A percentile compares a stretch with the other conserved stretches of the same genome.
phyloP scores from a whole-genome alignment of 2,113 vertebrate species.

The Oenanthe oenanthe region DNA sequence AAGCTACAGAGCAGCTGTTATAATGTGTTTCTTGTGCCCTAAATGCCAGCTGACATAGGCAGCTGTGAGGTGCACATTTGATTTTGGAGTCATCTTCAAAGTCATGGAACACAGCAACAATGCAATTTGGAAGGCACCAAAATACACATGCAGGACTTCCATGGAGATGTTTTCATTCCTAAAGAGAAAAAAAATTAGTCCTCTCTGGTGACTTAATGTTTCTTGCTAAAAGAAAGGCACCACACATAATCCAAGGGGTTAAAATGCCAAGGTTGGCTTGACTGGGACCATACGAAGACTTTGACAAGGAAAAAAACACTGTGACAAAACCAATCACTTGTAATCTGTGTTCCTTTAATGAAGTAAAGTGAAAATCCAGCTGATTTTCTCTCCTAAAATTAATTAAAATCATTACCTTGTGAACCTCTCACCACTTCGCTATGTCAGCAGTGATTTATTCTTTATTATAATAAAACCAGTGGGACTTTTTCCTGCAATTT shows the following conservation, averaged over 20 bases:
- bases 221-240: background rate
- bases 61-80: fast-evolving
- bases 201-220: background rate
- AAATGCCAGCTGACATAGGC: background rate
- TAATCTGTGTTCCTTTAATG: background rate
- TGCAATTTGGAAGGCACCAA: background rate
- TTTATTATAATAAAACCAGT: background rate
- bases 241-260: background rate
- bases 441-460: background rate
- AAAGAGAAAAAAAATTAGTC: background rate
- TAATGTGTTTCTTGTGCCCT: background rate
- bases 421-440: background rate
- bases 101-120: fast-evolving
- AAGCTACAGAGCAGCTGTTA: background rate
- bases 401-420: background rate
- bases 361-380: background rate
- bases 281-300: background rate
- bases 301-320: background rate
- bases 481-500: background rate
- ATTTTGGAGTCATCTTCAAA: background rate
- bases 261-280: background rate
- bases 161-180: background rate
- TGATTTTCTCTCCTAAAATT: background rate
- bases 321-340: background rate
- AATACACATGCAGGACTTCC: background rate